These are phyloP conservation scores for Drosophila lini DNA, from an alignment of 1,140 invertebrate species.

Conservation along the genomic window DNA sequence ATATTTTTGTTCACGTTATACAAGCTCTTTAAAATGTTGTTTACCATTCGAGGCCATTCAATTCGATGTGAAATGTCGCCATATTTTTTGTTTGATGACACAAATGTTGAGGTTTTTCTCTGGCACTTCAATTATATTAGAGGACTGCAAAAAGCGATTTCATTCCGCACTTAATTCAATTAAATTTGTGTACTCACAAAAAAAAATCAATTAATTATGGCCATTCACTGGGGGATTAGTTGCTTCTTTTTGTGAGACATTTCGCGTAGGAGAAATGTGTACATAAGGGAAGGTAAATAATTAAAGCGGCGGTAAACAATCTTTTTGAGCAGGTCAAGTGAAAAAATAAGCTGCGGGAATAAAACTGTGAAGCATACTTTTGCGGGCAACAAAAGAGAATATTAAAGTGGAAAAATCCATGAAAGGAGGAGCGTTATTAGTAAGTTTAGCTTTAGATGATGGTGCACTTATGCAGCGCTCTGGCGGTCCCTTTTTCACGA, in stretches of 20 bases:
- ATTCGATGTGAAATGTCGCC: constrained; percentile 11
- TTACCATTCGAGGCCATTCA: constrained; percentile 23
- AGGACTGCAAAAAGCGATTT: background rate
- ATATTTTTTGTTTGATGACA: constrained; percentile 21
- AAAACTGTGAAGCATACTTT: constrained; percentile 4
- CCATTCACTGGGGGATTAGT: constrained; percentile 11
- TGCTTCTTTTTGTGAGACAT: constrained; percentile 10
- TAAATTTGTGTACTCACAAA: constrained; percentile 5
- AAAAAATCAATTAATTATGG: constrained; percentile 17
- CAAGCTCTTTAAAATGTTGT: constrained; percentile 7
- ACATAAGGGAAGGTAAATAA: constrained; percentile 19
- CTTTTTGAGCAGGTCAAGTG: constrained; percentile 32
- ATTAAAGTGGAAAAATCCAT: background rate
- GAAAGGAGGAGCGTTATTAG: constrained; percentile 11
- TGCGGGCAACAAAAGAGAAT: constrained; percentile 2
- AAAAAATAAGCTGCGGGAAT: constrained; percentile 16
- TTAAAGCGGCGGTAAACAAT: constrained; percentile 17
- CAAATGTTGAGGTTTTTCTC: constrained; percentile 6
- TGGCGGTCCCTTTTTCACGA: constrained; percentile 8
- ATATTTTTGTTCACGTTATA: background rate
- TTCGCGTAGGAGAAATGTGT: background rate
- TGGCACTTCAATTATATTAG: constrained; percentile 19
- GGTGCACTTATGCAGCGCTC: background rate
- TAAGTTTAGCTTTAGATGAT: constrained; percentile 5
- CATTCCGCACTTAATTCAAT: constrained; percentile 19